Evolutionary conservation across 2,888 invertebrate genomes (phyloP).

Genomic region (Hydrotaea cyrtoneurina): DNA sequence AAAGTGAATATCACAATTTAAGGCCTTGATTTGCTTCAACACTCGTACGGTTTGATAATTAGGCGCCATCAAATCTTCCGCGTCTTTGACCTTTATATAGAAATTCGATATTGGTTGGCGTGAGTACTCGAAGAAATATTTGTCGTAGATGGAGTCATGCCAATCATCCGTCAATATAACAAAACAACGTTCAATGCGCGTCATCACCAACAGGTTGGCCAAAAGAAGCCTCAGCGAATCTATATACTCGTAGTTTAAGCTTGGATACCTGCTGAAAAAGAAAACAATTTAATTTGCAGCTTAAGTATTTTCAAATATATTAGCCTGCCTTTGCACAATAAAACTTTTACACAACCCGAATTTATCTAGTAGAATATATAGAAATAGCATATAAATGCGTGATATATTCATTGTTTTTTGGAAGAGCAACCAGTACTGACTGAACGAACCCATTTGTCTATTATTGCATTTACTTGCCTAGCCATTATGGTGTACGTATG

Average conservation of each 20-base stretch:
- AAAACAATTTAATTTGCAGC: neutral
- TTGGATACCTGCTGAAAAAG: neutral
- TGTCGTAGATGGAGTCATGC: constrained; percentile 73
- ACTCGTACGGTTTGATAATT: constrained; percentile 83
- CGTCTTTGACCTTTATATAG: constrained; percentile 84
- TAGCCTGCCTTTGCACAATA: constrained; percentile 33
- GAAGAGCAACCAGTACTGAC: constrained; percentile 44
- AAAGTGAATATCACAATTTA: constrained; percentile 87
- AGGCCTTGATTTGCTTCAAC: constrained; percentile 83
- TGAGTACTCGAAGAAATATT: constrained; percentile 70
- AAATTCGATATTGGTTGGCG: constrained; percentile 70
- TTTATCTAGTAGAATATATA: constrained; percentile 3
- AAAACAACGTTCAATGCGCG: constrained; percentile 75
- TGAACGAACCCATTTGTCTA: constrained; percentile 26
- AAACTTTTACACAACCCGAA: constrained; percentile 12
- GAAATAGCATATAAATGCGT: neutral
- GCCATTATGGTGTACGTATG: neutral
- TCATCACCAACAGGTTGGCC: constrained; percentile 55
- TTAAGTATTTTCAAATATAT: neutral
- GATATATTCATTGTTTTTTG: constrained; percentile 40
- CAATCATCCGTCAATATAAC: constrained; percentile 77
- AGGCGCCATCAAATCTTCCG: constrained; percentile 85
- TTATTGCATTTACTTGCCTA: neutral
- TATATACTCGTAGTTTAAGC: neutral
- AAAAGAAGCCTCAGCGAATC: constrained; percentile 40